phyloP scores from a whole-genome alignment of 2,888 invertebrate species.

The Panorpa germanica region DNA sequence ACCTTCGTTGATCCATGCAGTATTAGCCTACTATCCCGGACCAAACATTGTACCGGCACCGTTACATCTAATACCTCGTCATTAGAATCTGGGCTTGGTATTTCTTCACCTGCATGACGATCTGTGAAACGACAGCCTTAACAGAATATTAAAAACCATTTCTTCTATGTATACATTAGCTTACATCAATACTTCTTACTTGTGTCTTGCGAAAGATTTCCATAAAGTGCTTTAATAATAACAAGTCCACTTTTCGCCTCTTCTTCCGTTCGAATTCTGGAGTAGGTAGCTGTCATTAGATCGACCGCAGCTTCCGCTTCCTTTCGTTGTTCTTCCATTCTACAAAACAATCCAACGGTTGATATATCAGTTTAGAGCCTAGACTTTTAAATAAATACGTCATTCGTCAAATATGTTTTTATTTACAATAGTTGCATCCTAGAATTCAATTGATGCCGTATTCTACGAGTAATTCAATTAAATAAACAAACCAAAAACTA shows the following conservation, averaged over 20 bases:
- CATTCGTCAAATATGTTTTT: slow-evolving; percentile 1
- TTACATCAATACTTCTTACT: slow-evolving; percentile 16
- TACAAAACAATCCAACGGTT: background rate
- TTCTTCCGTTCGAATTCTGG: slow-evolving; percentile 65
- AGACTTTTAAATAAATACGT: no score
- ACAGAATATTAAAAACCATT: background rate
- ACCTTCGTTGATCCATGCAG: slow-evolving; percentile 79
- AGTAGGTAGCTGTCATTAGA: slow-evolving; percentile 80
- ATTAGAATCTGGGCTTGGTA: slow-evolving; percentile 15
- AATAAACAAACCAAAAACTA: slow-evolving; percentile 3
- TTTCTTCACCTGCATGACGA: slow-evolving; percentile 21
- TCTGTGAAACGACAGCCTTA: slow-evolving; percentile 14
- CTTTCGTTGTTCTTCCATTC: slow-evolving; percentile 55
- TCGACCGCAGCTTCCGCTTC: slow-evolving; percentile 78
- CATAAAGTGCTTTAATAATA: slow-evolving; percentile 68
- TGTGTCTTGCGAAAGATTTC: slow-evolving; percentile 36
- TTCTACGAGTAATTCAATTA: background rate
- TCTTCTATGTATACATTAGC: background rate
- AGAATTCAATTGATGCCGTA: background rate
- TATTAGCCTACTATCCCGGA: slow-evolving; percentile 75
- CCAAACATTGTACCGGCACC: slow-evolving; percentile 84
- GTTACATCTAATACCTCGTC: slow-evolving; percentile 73
- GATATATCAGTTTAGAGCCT: background rate
- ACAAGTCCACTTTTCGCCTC: slow-evolving; percentile 67
- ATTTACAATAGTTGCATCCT: background rate